Evolutionary conservation across 2,113 vertebrate species (phyloP), one percentile per base, ranked within the genome.

Genomic region (Nipponia nippon): DNA sequence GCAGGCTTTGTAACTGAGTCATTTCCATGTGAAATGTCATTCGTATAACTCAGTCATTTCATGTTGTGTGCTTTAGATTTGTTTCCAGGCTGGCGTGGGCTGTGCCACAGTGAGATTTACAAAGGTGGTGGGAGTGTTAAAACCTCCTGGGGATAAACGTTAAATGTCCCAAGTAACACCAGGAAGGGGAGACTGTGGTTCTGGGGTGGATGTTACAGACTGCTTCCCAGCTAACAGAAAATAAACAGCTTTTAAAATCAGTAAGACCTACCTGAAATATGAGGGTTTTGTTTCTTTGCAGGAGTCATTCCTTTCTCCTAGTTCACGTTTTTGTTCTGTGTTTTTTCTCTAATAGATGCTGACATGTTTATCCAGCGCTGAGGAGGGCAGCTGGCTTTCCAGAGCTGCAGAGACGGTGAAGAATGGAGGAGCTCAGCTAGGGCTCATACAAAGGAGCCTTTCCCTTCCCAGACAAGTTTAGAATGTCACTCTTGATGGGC

Each of bases 11-110:
- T 52, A 44, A 27, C 11, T 8, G 32, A 59, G 61, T 46, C 32
- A 9, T 66, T 89, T 44, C 6, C 2, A 7, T 17, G 26, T 50
- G 52, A 58, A 58, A 58, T 50, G 14, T 66, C 21, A 67, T 44
- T 67, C 2, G 0, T 16, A 5, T 59, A 59, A 38, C 17, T 75
- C 2, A 0, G 29, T 42, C 1, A 2, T 23, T 40, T 16, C 1
- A 5, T 7, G 16, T 16, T 46, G 25, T 6, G 2, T 11, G 34
- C 9, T 17, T 23, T 38, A 26, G n/a, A 16, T 23, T 61, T 61
- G n/a, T 38, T 61, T 61, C 23, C 59, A 61, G 59, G 59, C 59
- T 61, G n/a, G 59, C 15, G 16, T 38, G 34, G 34, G 82, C 21
- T 50, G 40, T 65, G 13, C 10, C 38, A 30, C 36, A 8, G 34